phyloP scores from a whole-genome alignment of 64 coral and sea anemone genomes.

The Stylophora pistillata region DNA sequence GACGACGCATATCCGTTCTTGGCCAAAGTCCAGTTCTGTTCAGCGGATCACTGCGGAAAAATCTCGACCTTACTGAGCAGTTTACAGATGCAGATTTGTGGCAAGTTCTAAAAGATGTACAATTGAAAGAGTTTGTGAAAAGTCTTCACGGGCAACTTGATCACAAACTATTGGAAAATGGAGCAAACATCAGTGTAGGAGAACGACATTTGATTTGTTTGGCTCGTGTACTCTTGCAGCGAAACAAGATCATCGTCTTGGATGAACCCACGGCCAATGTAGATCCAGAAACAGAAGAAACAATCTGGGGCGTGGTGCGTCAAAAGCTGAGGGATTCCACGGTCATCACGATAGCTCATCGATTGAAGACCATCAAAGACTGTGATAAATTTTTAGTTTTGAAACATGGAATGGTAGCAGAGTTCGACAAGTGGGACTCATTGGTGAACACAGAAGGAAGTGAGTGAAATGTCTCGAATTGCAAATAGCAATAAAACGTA shows the following conservation, averaged over 20 bases:
- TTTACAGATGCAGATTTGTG: too few relatives aligned
- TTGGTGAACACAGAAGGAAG: too few relatives aligned
- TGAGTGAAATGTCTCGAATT: too few relatives aligned
- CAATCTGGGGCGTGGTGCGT: slow-evolving; percentile 7
- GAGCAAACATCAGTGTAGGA: slow-evolving; percentile 34
- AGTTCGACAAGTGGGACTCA: background rate
- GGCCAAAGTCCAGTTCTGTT: too few relatives aligned
- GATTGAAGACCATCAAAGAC: slow-evolving; percentile 29
- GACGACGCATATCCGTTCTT: too few relatives aligned
- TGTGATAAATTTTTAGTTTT: slow-evolving; percentile 40
- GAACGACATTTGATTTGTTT: slow-evolving; percentile 50
- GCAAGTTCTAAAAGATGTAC: too few relatives aligned
- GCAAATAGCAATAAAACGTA: too few relatives aligned
- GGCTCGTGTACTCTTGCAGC: background rate
- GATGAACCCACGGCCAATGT: slow-evolving; percentile 44
- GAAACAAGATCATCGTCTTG: slow-evolving; percentile 32
- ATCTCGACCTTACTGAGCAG: too few relatives aligned
- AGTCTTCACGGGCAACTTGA: background rate
- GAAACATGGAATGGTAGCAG: background rate
- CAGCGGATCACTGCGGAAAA: too few relatives aligned
- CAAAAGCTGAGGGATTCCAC: slow-evolving; percentile 29
- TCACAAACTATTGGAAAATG: background rate
- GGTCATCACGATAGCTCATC: slow-evolving; percentile 52
- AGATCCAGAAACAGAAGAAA: slow-evolving; percentile 35
- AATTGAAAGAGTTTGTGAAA: too few relatives aligned